Conservation (phyloP, 2,888 invertebrate genomes). For the Oscheius sp. region DNA sequence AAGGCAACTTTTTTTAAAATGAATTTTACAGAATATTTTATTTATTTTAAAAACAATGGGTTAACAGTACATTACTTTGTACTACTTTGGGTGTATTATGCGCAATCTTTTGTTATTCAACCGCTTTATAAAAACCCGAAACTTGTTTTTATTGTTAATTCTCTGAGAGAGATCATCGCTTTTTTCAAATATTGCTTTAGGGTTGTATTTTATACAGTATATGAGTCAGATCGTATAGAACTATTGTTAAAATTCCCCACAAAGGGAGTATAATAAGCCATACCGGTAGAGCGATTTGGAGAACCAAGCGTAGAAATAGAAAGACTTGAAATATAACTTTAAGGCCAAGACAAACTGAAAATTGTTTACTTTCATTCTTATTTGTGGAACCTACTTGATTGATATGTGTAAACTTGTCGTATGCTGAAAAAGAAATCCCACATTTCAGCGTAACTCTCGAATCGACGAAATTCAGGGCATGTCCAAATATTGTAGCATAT, state of each 20-base stretch:
- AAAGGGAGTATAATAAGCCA: conserved; percentile 37
- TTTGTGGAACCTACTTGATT: conserved; percentile 1
- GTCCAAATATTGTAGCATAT: conserved; percentile 16
- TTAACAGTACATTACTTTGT: neutral
- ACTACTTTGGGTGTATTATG: no score
- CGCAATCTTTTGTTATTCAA: neutral
- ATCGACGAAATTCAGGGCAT: conserved; percentile 17
- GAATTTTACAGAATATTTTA: neutral
- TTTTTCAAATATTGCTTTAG: neutral
- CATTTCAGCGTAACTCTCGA: conserved; percentile 22
- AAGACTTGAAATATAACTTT: conserved; percentile 39
- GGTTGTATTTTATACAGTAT: conserved; percentile 36
- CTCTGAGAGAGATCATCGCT: neutral
- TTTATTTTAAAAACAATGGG: neutral
- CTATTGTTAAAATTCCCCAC: conserved; percentile 39
- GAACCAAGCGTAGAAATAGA: conserved; percentile 33
- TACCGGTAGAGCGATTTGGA: conserved; percentile 24
- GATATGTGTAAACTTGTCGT: conserved; percentile 12
- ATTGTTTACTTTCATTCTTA: neutral
- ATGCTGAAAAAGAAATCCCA: conserved; percentile 7
- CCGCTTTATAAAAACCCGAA: neutral
- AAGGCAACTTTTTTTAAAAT: conserved; percentile 12
- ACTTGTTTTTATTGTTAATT: no score
- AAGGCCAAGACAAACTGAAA: conserved; percentile 42
- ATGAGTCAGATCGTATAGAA: conserved; percentile 36